Conservation (phyloP, 2,888 invertebrate species). For the Myopa testacea region DNA sequence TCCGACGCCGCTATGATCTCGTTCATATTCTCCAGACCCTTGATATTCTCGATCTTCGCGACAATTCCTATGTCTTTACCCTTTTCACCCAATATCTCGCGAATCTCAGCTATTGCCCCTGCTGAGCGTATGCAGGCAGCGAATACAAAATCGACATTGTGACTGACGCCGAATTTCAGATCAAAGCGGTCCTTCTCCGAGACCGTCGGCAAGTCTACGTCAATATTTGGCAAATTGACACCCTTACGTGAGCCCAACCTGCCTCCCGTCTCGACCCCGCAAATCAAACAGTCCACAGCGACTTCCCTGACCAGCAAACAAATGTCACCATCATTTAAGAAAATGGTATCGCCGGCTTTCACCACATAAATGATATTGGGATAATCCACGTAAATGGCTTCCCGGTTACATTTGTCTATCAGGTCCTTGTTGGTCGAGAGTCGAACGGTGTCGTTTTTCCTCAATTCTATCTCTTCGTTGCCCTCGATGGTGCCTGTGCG, state of each 20-base stretch:
- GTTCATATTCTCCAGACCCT: slow-evolving; percentile 90
- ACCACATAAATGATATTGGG: slow-evolving; percentile 92
- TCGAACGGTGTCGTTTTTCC: slow-evolving; percentile 82
- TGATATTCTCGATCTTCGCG: slow-evolving; percentile 97
- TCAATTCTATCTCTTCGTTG: slow-evolving; percentile 84
- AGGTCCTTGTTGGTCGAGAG: slow-evolving; percentile 83
- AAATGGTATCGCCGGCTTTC: slow-evolving; percentile 83
- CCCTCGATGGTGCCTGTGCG: slow-evolving; percentile 83
- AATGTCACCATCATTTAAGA: slow-evolving; percentile 94
- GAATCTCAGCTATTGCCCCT: slow-evolving; percentile 84
- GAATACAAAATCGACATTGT: slow-evolving; percentile 87
- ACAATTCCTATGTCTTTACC: slow-evolving; percentile 93
- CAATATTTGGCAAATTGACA: slow-evolving; percentile 92
- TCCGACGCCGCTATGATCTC: slow-evolving; percentile 92
- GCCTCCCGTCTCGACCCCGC: slow-evolving; percentile 93
- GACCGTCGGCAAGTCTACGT: slow-evolving; percentile 94
- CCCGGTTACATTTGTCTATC: slow-evolving; percentile 80
- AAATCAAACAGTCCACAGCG: slow-evolving; percentile 74
- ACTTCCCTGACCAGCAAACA: slow-evolving; percentile 84
- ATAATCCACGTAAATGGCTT: slow-evolving; percentile 88
- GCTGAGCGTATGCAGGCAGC: slow-evolving; percentile 95
- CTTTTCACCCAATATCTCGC: slow-evolving; percentile 83
- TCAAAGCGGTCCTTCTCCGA: slow-evolving; percentile 95
- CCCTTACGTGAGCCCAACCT: slow-evolving; percentile 92
- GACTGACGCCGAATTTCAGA: slow-evolving; percentile 86